Conservation (phyloP, 2,113 vertebrate species). For the Anolis sagrei region DNA sequence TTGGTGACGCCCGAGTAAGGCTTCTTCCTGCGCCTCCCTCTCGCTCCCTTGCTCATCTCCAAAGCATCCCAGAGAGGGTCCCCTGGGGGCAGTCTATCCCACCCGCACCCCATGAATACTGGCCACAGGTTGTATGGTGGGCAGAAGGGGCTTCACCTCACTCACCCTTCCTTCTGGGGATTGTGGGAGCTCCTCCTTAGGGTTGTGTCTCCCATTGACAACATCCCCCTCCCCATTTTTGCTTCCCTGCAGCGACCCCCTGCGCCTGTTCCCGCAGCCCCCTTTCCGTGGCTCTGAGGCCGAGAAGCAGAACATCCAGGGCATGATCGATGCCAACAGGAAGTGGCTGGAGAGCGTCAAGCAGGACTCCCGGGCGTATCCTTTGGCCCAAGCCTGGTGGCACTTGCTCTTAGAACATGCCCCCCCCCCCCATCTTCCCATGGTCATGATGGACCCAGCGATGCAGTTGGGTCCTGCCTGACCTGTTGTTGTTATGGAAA, state of each 20-base stretch:
- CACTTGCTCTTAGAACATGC: neutral
- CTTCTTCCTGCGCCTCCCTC: too few relatives aligned
- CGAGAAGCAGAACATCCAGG: constrained; percentile 74
- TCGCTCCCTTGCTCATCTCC: too few relatives aligned
- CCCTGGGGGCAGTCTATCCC: too few relatives aligned
- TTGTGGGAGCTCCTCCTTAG: neutral
- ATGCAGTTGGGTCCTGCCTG: too few relatives aligned
- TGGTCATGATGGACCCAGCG: too few relatives aligned
- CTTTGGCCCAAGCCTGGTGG: constrained; percentile 64
- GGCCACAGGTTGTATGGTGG: too few relatives aligned
- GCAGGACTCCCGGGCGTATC: constrained; percentile 89
- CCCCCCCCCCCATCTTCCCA: neutral
- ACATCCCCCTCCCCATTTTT: too few relatives aligned
- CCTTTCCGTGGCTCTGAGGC: constrained; percentile 56
- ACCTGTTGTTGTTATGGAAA: too few relatives aligned
- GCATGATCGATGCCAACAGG: constrained; percentile 85
- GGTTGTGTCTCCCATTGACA: neutral
- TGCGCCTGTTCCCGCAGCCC: constrained; percentile 69
- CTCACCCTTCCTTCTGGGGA: too few relatives aligned
- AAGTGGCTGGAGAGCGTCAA: constrained; percentile 87
- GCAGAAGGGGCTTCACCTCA: too few relatives aligned
- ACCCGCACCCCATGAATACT: too few relatives aligned
- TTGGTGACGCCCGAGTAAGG: constrained; percentile 76
- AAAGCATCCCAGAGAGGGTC: too few relatives aligned
- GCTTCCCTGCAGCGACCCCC: constrained; percentile 71